Percentiles rank a stretch among this genome's conserved stretches.
phyloP scores from a whole-genome alignment of 2,888 invertebrate genomes.

The Eristalis tenax region DNA sequence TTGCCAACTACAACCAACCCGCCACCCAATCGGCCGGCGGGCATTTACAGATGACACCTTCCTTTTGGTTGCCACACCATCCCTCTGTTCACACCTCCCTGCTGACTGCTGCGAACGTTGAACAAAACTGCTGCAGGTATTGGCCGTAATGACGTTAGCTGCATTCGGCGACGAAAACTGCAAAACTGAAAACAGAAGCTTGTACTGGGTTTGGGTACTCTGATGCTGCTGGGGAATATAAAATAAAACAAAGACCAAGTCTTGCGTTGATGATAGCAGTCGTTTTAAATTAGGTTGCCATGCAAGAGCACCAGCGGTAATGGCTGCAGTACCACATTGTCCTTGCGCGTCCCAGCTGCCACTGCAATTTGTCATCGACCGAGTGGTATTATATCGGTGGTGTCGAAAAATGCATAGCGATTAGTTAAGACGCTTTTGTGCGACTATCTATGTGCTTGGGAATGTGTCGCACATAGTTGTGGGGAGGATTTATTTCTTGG shows the following conservation, averaged over 20 bases:
- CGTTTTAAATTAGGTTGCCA: slow-evolving; percentile 59
- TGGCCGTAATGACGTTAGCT: slow-evolving; percentile 66
- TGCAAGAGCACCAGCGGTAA: slow-evolving; percentile 27
- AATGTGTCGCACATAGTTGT: neutral
- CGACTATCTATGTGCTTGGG: neutral
- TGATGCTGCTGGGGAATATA: slow-evolving; percentile 15
- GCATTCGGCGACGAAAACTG: slow-evolving; percentile 54
- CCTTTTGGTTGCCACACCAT: slow-evolving; percentile 34
- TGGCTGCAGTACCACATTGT: slow-evolving; percentile 46
- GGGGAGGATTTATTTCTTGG: neutral
- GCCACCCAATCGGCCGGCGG: slow-evolving; percentile 26
- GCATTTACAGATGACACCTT: slow-evolving; percentile 62
- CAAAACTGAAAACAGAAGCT: slow-evolving; percentile 45
- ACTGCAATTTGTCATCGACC: slow-evolving; percentile 65
- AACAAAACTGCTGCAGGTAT: slow-evolving; percentile 65
- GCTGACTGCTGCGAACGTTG: slow-evolving; percentile 10
- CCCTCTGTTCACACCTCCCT: slow-evolving; percentile 1
- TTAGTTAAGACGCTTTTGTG: slow-evolving; percentile 36
- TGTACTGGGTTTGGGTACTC: slow-evolving; percentile 3
- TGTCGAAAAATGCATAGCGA: slow-evolving; percentile 58
- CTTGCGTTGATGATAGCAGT: slow-evolving; percentile 52
- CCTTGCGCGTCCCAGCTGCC: slow-evolving; percentile 45
- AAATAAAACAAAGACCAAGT: slow-evolving; percentile 41
- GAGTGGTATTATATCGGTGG: slow-evolving; percentile 51
- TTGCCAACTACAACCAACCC: slow-evolving; percentile 4